Conservation (phyloP, 2,888 invertebrate species). For the Parascotia fuliginaria region DNA sequence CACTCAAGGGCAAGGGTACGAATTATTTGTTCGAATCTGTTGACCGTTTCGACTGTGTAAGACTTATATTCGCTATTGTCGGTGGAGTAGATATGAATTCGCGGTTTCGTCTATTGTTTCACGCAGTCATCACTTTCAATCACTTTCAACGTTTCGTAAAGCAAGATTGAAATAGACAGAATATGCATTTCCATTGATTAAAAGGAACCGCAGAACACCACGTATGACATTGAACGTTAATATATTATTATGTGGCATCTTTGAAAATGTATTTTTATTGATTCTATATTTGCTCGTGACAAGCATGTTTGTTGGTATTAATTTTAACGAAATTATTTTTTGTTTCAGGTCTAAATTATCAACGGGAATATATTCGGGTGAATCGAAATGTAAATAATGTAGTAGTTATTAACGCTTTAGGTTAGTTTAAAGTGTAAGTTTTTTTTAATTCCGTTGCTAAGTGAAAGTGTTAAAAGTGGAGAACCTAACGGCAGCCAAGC, state of each 20-base stretch:
- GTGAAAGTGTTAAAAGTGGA: conserved; percentile 73
- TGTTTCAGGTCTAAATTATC: conserved; percentile 71
- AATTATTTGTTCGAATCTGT: conserved; percentile 67
- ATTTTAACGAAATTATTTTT: conserved; percentile 38
- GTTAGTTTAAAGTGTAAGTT: conserved; percentile 37
- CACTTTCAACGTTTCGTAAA: conserved; percentile 43
- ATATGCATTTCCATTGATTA: conserved; percentile 56
- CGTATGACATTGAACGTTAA: conserved; percentile 44
- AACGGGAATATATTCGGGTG: conserved; percentile 37
- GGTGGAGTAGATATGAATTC: conserved; percentile 51
- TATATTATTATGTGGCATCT: conserved; percentile 41
- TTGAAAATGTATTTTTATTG: conserved; percentile 35
- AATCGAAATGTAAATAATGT: conserved; percentile 37
- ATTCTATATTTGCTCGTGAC: conserved; percentile 33
- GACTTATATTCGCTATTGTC: conserved; percentile 56
- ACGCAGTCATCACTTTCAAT: conserved; percentile 51
- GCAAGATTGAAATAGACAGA: conserved; percentile 45
- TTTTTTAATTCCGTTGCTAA: conserved; percentile 40
- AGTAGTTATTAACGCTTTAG: conserved; percentile 16
- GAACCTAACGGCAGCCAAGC: conserved; percentile 63
- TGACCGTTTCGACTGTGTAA: conserved; percentile 63
- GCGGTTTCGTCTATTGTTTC: conserved; percentile 66
- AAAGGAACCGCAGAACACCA: conserved; percentile 53
- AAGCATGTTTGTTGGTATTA: conserved; percentile 4
- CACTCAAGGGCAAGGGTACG: conserved; percentile 80